These are phyloP conservation scores for Coreoperca whiteheadi DNA, from an alignment of 2,113 vertebrate genomes.

Conservation along the genomic window DNA sequence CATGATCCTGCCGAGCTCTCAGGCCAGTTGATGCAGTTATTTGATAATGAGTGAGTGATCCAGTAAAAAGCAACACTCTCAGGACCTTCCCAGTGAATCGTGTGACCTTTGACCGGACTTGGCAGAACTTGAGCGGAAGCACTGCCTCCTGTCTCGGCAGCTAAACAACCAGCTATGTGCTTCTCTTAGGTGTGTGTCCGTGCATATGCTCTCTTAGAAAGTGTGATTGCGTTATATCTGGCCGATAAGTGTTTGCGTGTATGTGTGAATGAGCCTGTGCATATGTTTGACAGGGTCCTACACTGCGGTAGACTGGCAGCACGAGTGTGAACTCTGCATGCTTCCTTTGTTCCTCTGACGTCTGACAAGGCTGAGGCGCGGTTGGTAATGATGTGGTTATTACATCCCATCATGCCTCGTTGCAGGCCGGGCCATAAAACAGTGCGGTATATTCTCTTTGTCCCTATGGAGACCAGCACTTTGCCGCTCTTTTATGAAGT, in stretches of 20 bases:
- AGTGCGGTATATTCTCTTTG: constrained; percentile 38
- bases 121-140: constrained; percentile 62
- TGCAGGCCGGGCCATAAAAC: constrained; percentile 70
- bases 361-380: constrained; percentile 76
- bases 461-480: constrained; percentile 37
- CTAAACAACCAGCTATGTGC: constrained; percentile 51
- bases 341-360: constrained; percentile 78
- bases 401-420: constrained; percentile 81
- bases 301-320: constrained; percentile 69
- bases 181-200: constrained; percentile 47
- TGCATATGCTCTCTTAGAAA: constrained; percentile 26
- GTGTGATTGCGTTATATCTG: constrained; percentile 58
- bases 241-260: constrained; percentile 36
- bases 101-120: constrained; percentile 59
- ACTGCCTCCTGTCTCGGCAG: constrained; percentile 53
- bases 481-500: constrained; percentile 47
- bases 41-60: constrained; percentile 55
- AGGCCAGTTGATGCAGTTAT: constrained; percentile 53
- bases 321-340: constrained; percentile 74
- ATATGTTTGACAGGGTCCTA: constrained; percentile 68
- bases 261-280: constrained; percentile 41
- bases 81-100: constrained; percentile 39
- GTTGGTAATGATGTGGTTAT: constrained; percentile 83
- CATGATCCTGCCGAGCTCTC: constrained; percentile 29
- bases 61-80: constrained; percentile 44